phyloP scores from a whole-genome alignment of 2,888 invertebrate species.

The Platynereis dumerilii region DNA sequence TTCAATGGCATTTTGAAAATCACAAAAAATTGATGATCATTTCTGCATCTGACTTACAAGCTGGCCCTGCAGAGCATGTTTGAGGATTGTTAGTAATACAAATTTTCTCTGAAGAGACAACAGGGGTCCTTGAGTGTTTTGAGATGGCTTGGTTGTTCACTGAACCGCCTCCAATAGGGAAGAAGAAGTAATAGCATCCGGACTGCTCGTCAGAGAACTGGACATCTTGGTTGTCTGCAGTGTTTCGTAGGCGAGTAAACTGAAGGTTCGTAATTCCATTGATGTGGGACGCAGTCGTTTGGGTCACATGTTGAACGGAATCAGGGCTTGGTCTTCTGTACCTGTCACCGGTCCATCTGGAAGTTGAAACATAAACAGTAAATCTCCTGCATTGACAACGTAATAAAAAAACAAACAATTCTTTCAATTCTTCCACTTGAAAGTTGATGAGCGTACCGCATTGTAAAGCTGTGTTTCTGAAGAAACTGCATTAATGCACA shows the following conservation, averaged over 20 bases:
- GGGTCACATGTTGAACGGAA: slow-evolving; percentile 2
- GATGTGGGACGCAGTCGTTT: neutral
- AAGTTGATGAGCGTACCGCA: too few relatives aligned
- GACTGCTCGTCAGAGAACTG: neutral
- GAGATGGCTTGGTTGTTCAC: neutral
- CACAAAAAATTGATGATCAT: too few relatives aligned
- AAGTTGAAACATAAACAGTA: too few relatives aligned
- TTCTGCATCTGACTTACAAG: too few relatives aligned
- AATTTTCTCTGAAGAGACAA: neutral
- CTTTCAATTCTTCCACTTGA: too few relatives aligned
- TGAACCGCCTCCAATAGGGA: slow-evolving; percentile 21
- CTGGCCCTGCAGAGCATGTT: too few relatives aligned
- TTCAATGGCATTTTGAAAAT: too few relatives aligned
- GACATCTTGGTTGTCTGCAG: slow-evolving; percentile 16
- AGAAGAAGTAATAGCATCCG: slow-evolving; percentile 24
- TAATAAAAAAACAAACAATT: too few relatives aligned
- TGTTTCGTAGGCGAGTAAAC: slow-evolving; percentile 17
- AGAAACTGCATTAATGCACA: too few relatives aligned
- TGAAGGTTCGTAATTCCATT: slow-evolving; percentile 6
- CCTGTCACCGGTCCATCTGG: too few relatives aligned
- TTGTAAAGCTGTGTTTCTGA: too few relatives aligned
- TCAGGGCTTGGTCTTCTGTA: neutral
- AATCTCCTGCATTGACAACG: too few relatives aligned
- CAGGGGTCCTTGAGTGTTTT: neutral
- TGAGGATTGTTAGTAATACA: slow-evolving; percentile 1